Evolutionary conservation across 1,140 invertebrate species (phyloP), one percentile per base, ranked within the genome.

Genomic region (Anastatus disparis): DNA sequence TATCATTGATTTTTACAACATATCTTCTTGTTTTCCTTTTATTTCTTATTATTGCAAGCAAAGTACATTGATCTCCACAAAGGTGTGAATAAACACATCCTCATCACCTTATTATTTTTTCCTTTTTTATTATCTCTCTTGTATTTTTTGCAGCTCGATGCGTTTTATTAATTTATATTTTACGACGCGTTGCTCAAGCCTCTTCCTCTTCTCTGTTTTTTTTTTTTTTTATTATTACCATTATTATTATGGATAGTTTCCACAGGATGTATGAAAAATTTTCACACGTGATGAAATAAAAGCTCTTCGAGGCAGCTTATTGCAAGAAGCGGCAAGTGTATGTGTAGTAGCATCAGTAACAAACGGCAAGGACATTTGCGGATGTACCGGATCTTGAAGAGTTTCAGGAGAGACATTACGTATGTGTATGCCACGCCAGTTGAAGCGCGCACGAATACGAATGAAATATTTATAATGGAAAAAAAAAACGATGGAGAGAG

Each of bases 391-490:
- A 35, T 4, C 4, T 10, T 4, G 31, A 10, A 35, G 31, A 35
- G 4, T 35, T 10, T 35, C 31, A 4, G 31, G 4, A 35, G 55
- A 38, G 69, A 74, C 74, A 74, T 76, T 75, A 74, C 74, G 73
- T 75, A 78, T 72, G 74, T 76, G 74, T 74, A 76, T 76, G 74
- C 74, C 72, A 53, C 35, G 31, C 31, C 10, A 35, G 31, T 35
- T 10, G 31, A 35, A 35, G 26, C 58, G 67, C 52, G 61, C 74
- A 72, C 71, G 74, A 71, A 42, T 73, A 74, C 75, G 63, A 76
- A 77, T 79, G 77, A 78, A 79, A 79, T 78, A 79, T 78, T 79
- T 79, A 78, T 79, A 46, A 24, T 26, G n/a, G n/a, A n/a, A n/a
- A n/a, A n/a, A n/a, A n/a, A n/a, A n/a, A n/a, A n/a, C n/a, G n/a